Evolutionary conservation across 1,140 invertebrate species (phyloP).

Genomic region (Lethrus apterus): DNA sequence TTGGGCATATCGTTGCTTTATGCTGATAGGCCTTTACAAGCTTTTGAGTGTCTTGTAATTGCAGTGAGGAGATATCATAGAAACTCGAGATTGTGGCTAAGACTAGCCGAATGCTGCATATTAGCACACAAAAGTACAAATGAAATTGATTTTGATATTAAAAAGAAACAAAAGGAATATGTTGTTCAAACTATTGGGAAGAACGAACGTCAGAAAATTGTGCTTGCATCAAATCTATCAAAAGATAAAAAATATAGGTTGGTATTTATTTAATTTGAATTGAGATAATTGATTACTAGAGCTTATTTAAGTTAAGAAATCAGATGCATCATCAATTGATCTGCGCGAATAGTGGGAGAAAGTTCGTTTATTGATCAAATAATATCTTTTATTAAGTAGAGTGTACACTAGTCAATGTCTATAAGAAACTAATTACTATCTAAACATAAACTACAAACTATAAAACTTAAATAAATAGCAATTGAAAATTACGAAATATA

Average conservation of each 20-base stretch:
- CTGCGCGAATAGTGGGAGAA: too few species aligned
- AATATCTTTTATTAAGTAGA: too few species aligned
- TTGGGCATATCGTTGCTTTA: constrained; percentile 81
- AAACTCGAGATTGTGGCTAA: constrained; percentile 85
- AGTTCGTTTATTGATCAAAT: too few species aligned
- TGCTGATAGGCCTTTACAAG: constrained; percentile 67
- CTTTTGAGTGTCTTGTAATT: constrained; percentile 89
- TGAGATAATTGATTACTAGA: too few species aligned
- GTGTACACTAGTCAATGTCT: too few species aligned
- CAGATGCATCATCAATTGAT: too few species aligned
- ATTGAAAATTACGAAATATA: too few species aligned
- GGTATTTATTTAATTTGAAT: constrained; percentile 9
- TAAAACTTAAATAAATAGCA: too few species aligned
- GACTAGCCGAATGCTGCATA: constrained; percentile 89
- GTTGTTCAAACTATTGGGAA: constrained; percentile 55
- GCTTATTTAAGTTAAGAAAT: too few species aligned
- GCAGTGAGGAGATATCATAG: constrained; percentile 77
- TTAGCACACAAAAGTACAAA: constrained; percentile 60
- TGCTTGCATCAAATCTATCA: constrained; percentile 50
- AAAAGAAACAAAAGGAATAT: constrained; percentile 53
- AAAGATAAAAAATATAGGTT: constrained; percentile 51
- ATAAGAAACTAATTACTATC: too few species aligned
- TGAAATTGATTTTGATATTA: constrained; percentile 57
- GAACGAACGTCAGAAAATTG: constrained; percentile 58
- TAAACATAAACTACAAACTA: too few species aligned